Base-by-base conservation (phyloP, 2,113 vertebrate species). In the Pseudorasbora parva region DNA sequence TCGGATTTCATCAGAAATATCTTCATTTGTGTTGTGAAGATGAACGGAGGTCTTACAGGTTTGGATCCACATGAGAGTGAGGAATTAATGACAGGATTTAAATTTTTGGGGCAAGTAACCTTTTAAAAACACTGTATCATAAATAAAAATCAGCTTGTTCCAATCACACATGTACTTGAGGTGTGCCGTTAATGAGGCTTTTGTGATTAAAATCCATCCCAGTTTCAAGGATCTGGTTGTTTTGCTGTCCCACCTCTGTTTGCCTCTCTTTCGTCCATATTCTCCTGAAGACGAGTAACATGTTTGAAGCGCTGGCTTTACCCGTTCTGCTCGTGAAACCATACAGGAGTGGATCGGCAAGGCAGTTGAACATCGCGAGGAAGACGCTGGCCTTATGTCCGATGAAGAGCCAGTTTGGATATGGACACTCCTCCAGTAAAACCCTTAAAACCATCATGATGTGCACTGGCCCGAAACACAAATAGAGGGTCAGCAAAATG, bases 401-500 rank as follows among this genome's bases (percentile, higher is more conserved):
- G 17, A 92, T 88, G 81, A 93, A 88, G n/a, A 92, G 60, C 25
- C 57, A 77, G 0, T 8, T 0, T 0, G 68, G 66, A 12, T 88
- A 83, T 8, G n/a, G 6, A 45, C 88, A 88, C 1, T 79, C 49
- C n/a, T 95, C 92, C 68, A 85, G 78, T 60, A 95, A 59, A 69
- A 90, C 93, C 5, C 90, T 94, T 10, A 97, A 86, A 62, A 98
- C 77, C 88, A 97, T 81, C 45, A 94, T 81, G 43, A 95, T 0
- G 0, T 97, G 96, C 78, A 96, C 90, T 1, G 97, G 96, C 8
- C 95, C 95, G 9, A 97, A 97, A 68, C 94, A 97, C 54, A 97
- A 8, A 45, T 95, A 54, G 64, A 96, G 94, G 15, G 91, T 95
- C 69, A 97, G 1, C 0, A 93, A 92, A 74, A 97, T 91, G 7